Evolutionary conservation across 64 coral and sea anemone genomes (phyloP), one percentile per base, ranked within the genome.

Genomic region (Porites lutea): DNA sequence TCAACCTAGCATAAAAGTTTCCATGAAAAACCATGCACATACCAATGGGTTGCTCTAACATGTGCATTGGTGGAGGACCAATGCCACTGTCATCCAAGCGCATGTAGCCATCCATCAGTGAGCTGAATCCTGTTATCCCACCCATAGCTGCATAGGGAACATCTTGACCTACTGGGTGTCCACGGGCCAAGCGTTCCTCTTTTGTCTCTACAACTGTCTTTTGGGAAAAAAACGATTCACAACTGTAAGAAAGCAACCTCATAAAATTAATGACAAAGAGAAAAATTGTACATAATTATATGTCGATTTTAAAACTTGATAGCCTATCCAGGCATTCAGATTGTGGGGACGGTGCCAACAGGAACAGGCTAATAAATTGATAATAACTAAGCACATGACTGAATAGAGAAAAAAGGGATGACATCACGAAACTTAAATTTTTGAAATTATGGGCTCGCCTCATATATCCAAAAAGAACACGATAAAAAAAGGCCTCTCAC

Each of bases 131-230:
- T 73, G 97, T 99, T 48, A 99, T 86, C 19, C 97, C 97, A 86
- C 97, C 97, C 94, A 99, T 99, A 79, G 97, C 94, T 51, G 97
- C 94, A 79, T 98, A 98, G 22, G 97, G 97, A 47, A 98, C 97
- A 96, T 98, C 97, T 69, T 98, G 94, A 43, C 97, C 97, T 5
- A 96, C 94, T 61, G 94, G 94, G 59, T 92, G 97, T 51, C 97
- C 97, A 47, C 94, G 75, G 11, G 93, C 82, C 67, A 91, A 16
- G 8, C 97, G 91, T 79, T 98, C 97, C 21, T 95, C 94, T 88
- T 98, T 96, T 37, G 97, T 96, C 62, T 99, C 97, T 23, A 94
- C 75, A 37, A 96, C 77, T 64, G 89, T 98, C 97, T 98, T 54
- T 2, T 13, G 55, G 62, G 81, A 18, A 48, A 15, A 73, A 61